Conservation (phyloP, 2,797 vertebrate genomes). For the Eulemur coronatus region DNA sequence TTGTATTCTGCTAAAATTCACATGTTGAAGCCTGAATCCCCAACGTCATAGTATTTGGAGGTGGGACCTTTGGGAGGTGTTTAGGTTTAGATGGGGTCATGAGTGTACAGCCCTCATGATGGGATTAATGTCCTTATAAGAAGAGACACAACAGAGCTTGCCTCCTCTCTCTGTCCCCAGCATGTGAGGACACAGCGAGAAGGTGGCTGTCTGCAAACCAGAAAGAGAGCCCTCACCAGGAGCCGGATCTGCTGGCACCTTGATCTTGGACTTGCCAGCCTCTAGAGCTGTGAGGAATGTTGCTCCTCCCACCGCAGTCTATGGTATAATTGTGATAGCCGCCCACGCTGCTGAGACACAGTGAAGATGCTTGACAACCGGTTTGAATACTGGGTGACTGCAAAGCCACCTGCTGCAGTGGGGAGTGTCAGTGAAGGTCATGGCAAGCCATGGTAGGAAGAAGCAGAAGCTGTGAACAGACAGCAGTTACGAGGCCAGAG, state of each 20-base stretch:
- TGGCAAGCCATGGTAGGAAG: not conserved
- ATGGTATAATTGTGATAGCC: not conserved
- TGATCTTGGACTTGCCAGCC: not conserved
- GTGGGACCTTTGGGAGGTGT: not conserved
- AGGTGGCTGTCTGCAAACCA: not conserved
- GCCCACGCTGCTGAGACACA: not conserved
- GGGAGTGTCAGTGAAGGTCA: not conserved
- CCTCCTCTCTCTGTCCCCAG: not conserved
- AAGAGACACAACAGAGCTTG: not conserved
- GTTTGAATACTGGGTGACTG: fast-evolving
- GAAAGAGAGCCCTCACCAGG: not conserved
- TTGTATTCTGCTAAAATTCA: not conserved
- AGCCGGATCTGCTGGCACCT: not conserved
- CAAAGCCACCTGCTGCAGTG: not conserved
- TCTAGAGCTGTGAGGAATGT: not conserved
- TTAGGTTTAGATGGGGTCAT: not conserved
- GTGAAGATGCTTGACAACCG: not conserved
- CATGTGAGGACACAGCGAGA: not conserved
- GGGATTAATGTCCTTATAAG: not conserved
- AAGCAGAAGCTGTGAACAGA: not conserved
- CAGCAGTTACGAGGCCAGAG: not conserved
- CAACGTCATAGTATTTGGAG: not conserved
- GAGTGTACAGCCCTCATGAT: not conserved
- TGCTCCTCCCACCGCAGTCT: too few relatives aligned
- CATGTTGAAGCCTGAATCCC: not conserved